Evolutionary conservation across 2,888 invertebrate genomes (phyloP).

Genomic region (Hypercompe scribonia): DNA sequence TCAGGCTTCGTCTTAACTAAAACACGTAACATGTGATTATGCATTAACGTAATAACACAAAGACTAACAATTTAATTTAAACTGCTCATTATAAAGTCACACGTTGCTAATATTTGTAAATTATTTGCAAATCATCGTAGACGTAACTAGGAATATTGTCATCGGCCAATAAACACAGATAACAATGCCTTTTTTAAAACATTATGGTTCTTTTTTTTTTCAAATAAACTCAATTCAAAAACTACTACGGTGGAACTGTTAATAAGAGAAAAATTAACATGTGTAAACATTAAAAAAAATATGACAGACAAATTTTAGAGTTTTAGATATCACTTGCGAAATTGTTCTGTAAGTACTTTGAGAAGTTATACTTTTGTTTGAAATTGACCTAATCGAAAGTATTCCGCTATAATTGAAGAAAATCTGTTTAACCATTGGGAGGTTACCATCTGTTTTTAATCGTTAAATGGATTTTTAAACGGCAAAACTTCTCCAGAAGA

Average conservation of each 20-base stretch:
- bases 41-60: constrained; percentile 2
- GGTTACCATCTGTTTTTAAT: not conserved
- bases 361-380: too few relatives aligned
- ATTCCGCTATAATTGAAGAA: not conserved
- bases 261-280: not conserved
- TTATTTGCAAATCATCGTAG: constrained; percentile 14
- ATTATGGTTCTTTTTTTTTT: too few relatives aligned
- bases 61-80: constrained; percentile 9
- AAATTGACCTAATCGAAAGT: too few relatives aligned
- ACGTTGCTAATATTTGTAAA: constrained; percentile 14
- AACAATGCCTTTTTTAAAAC: not conserved
- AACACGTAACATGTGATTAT: constrained; percentile 6
- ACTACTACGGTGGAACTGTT: not conserved
- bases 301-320: too few relatives aligned
- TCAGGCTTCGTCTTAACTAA: constrained; percentile 27
- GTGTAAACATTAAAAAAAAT: too few relatives aligned
- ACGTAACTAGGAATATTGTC: constrained; percentile 17
- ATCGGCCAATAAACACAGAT: not conserved
- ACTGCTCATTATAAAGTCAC: constrained; percentile 14
- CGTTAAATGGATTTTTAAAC: not conserved
- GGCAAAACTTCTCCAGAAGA: not conserved
- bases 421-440: not conserved
- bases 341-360: too few relatives aligned
- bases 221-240: not conserved
- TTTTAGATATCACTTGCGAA: not conserved